A percentile compares a stretch with the other conserved stretches of the same genome.
phyloP scores from a whole-genome alignment of 2,797 vertebrate genomes.

The Sarcoramphus papa region DNA sequence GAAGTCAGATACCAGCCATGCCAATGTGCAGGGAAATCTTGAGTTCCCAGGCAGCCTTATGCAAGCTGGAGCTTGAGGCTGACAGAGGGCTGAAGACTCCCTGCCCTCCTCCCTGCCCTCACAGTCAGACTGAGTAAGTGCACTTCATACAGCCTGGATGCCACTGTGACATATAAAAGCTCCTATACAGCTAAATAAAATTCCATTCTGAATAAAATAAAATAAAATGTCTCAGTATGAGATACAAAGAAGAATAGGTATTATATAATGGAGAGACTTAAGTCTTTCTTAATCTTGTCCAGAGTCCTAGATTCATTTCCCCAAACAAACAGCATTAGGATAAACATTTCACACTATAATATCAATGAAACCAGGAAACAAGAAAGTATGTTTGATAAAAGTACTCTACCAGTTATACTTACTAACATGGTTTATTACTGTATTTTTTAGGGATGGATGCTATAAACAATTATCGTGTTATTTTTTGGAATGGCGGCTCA shows the following conservation, averaged over 20 bases:
- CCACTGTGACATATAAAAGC: background rate
- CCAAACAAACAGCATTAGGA: background rate
- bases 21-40: background rate
- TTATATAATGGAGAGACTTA: background rate
- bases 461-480: slow-evolving; percentile 11
- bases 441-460: slow-evolving; percentile 69
- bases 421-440: background rate
- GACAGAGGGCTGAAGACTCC: background rate
- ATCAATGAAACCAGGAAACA: background rate
- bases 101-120: background rate
- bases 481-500: slow-evolving; percentile 76
- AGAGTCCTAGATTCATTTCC: background rate
- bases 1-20: background rate
- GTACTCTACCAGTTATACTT: background rate
- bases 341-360: background rate
- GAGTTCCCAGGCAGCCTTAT: background rate
- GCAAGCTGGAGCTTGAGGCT: background rate
- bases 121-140: background rate
- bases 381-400: background rate
- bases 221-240: background rate
- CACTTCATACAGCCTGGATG: background rate
- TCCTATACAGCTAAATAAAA: background rate
- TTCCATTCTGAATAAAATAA: background rate
- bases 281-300: background rate
- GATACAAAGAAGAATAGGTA: background rate